Evolutionary conservation across 1,140 invertebrate species (phyloP).

Genomic region (Diuraphis noxia): DNA sequence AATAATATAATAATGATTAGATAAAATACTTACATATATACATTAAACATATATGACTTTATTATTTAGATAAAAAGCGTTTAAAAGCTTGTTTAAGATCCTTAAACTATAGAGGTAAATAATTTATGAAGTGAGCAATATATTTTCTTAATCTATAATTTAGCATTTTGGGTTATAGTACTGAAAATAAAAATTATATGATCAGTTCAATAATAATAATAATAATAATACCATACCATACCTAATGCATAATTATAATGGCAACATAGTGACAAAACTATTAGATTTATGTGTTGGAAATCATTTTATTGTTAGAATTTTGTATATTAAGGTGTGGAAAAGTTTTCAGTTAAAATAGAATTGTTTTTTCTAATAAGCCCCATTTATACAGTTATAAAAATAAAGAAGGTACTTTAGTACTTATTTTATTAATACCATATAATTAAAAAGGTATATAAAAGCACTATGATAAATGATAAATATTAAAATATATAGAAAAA

Average conservation of each 20-base stretch:
- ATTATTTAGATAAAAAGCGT: not conserved
- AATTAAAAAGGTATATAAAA: not conserved
- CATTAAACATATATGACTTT: not conserved
- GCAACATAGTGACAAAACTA: too few species aligned
- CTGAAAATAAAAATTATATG: not conserved
- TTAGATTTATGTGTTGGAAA: too few species aligned
- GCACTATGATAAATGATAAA: not conserved
- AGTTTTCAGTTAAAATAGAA: too few species aligned
- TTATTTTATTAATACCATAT: not conserved
- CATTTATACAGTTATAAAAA: not conserved
- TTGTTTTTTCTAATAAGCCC: too few species aligned
- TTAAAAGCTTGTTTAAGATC: not conserved
- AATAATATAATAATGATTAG: not conserved
- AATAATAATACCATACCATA: not conserved
- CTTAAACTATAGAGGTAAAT: not conserved
- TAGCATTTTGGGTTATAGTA: not conserved
- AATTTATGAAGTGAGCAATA: not conserved
- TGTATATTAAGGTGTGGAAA: too few species aligned
- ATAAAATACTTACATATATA: not conserved
- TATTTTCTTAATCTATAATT: not conserved
- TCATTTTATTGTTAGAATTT: too few species aligned
- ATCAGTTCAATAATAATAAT: not conserved
- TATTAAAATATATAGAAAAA: not conserved
- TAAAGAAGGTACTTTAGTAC: not conserved
- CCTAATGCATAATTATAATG: too few species aligned